Conservation (phyloP, 2,888 invertebrate species). For the Eupithecia vulgata region DNA sequence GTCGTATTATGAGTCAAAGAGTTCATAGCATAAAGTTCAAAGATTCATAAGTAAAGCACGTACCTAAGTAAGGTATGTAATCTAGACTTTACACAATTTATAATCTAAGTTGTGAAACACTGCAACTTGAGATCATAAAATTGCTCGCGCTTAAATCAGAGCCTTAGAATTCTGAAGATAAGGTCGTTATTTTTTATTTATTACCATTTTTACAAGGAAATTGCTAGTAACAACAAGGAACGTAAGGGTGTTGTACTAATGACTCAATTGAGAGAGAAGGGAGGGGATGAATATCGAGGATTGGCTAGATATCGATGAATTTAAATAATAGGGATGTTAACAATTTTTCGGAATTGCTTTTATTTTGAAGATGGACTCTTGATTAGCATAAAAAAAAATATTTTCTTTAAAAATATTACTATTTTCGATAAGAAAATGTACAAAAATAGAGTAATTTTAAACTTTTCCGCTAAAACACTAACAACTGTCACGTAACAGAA, state of each 20-base stretch:
- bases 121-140: conserved; percentile 25
- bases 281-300: conserved; percentile 42
- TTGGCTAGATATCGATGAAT: conserved; percentile 38
- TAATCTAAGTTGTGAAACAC: conserved; percentile 17
- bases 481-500: too few relatives aligned
- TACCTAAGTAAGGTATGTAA: neutral
- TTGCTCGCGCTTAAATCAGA: conserved; percentile 23
- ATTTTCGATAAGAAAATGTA: too few relatives aligned
- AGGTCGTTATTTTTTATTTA: conserved; percentile 55
- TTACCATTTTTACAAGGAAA: conserved; percentile 59
- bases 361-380: too few relatives aligned
- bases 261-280: conserved; percentile 62
- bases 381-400: too few relatives aligned
- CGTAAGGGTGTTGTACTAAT: conserved; percentile 66
- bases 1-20: too few relatives aligned
- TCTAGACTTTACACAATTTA: neutral
- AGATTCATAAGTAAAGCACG: neutral
- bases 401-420: too few relatives aligned
- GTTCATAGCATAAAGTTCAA: neutral
- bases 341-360: too few relatives aligned
- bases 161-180: conserved; percentile 37
- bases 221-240: conserved; percentile 59
- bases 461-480: too few relatives aligned
- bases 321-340: too few relatives aligned
- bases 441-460: too few relatives aligned